A percentile compares a stretch with the other conserved stretches of the same genome.
phyloP scores from a whole-genome alignment of 2,888 invertebrate species.

The Elmis aenea region DNA sequence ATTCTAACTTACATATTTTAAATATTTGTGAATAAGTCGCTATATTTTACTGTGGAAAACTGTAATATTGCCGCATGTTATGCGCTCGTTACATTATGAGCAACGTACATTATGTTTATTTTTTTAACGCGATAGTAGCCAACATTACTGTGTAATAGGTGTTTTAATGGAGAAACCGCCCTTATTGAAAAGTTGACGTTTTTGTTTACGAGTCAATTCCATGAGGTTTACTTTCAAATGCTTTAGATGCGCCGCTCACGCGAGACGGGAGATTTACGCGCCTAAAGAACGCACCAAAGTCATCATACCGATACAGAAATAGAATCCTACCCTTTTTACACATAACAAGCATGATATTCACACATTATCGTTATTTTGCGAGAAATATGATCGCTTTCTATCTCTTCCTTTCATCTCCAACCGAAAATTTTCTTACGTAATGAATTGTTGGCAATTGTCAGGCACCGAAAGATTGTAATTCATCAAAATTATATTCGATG shows the following conservation, averaged over 20 bases:
- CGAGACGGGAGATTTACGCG: slow-evolving; percentile 37
- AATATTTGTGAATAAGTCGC: no score
- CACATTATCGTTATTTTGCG: slow-evolving; percentile 21
- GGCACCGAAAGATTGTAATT: no score
- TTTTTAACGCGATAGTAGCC: no score
- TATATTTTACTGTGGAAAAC: no score
- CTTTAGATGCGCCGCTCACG: slow-evolving; percentile 37
- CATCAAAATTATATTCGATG: no score
- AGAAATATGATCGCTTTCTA: slow-evolving; percentile 16
- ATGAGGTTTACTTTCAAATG: slow-evolving; percentile 37
- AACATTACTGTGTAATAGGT: slow-evolving; percentile 19
- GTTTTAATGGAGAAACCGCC: slow-evolving; percentile 25
- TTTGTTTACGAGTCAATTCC: slow-evolving; percentile 40
- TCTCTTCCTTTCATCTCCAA: slow-evolving; percentile 14
- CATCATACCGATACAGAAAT: slow-evolving; percentile 21
- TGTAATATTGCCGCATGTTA: no score
- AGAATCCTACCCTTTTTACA: slow-evolving; percentile 20
- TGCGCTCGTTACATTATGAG: no score
- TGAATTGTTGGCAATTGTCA: slow-evolving; percentile 6
- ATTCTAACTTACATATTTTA: no score
- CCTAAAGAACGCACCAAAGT: slow-evolving; percentile 32
- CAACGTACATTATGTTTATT: no score
- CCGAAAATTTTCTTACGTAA: slow-evolving; percentile 9
- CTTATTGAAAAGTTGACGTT: slow-evolving; percentile 33
- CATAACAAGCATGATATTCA: slow-evolving; percentile 21